Percentiles rank a stretch among this genome's conserved stretches.
These are phyloP conservation scores for Catharus bicknelli DNA, from an alignment of 2,113 vertebrate species.

Conservation along the genomic window DNA sequence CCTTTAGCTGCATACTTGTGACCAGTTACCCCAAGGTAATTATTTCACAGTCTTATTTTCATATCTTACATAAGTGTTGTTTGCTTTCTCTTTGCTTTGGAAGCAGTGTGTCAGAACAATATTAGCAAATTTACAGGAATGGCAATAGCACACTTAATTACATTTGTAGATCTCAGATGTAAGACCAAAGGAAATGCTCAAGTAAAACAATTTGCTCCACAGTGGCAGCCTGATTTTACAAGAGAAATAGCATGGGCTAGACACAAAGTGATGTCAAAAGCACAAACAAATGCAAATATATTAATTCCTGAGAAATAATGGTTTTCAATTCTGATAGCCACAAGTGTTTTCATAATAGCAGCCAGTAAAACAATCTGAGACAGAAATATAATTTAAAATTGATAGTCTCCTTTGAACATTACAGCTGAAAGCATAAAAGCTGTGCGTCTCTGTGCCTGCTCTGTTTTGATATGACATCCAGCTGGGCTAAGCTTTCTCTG, in stretches of 20 bases:
- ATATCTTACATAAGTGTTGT: neutral
- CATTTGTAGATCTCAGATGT: neutral
- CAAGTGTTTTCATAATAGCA: neutral
- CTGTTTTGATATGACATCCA: neutral
- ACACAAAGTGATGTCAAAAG: neutral
- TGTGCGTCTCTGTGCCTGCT: neutral
- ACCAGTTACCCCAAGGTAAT: neutral
- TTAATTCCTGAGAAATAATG: neutral
- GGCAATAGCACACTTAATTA: neutral
- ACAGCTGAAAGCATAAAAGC: constrained; percentile 1
- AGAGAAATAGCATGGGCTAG: neutral
- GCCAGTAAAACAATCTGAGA: neutral
- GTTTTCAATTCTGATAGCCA: neutral
- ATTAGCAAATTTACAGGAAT: neutral
- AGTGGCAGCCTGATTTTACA: neutral
- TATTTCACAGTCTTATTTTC: neutral
- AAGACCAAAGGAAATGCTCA: neutral
- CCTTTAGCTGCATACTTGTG: neutral
- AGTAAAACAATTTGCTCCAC: neutral
- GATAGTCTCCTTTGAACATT: neutral
- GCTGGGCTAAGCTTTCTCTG: constrained; percentile 24
- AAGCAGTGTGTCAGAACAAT: neutral
- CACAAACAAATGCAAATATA: neutral
- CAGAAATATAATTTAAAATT: constrained; percentile 11
- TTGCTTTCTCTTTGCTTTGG: neutral